Conservation (phyloP, 2,113 vertebrate genomes). For the Sigmodon hispidus region DNA sequence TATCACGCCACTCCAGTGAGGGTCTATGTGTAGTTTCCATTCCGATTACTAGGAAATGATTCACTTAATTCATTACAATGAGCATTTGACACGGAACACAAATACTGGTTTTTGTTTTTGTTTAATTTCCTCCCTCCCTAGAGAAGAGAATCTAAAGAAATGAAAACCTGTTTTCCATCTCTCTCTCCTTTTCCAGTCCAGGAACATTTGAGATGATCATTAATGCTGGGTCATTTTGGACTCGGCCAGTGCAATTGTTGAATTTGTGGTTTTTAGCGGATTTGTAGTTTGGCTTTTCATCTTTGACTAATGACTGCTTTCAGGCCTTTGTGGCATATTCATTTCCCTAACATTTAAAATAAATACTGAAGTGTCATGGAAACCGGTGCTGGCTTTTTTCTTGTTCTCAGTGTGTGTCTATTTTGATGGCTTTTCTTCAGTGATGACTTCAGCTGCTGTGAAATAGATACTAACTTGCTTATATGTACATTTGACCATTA, state of each 20-base stretch:
- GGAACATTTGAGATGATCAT: slow-evolving; percentile 81
- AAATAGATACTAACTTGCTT: slow-evolving; percentile 34
- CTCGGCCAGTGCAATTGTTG: slow-evolving; percentile 71
- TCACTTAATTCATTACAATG: slow-evolving; percentile 46
- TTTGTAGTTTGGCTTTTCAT: slow-evolving; percentile 75
- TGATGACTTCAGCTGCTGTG: slow-evolving; percentile 64
- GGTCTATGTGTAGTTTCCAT: background rate
- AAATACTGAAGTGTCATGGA: slow-evolving; percentile 81
- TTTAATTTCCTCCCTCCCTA: slow-evolving; percentile 38
- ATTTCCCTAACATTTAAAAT: slow-evolving; percentile 78
- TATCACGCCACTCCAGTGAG: background rate
- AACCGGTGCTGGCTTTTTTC: slow-evolving; percentile 70
- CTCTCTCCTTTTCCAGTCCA: slow-evolving; percentile 63
- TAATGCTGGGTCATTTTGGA: slow-evolving; percentile 66
- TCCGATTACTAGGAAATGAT: slow-evolving; percentile 28
- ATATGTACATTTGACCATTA: background rate
- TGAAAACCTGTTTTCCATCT: slow-evolving; percentile 71
- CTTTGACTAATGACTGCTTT: slow-evolving; percentile 78
- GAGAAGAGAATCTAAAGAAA: slow-evolving; percentile 68
- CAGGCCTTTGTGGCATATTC: slow-evolving; percentile 72
- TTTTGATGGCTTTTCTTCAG: slow-evolving; percentile 71
- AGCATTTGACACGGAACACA: slow-evolving; percentile 36
- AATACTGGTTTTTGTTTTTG: slow-evolving; percentile 63
- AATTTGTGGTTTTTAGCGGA: slow-evolving; percentile 78
- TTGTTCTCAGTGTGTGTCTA: slow-evolving; percentile 29